Percentiles rank a stretch among this genome's conserved stretches.
These are phyloP conservation scores for Myopa tessellatipennis DNA, from an alignment of 2,888 invertebrate genomes.

Conservation along the genomic window DNA sequence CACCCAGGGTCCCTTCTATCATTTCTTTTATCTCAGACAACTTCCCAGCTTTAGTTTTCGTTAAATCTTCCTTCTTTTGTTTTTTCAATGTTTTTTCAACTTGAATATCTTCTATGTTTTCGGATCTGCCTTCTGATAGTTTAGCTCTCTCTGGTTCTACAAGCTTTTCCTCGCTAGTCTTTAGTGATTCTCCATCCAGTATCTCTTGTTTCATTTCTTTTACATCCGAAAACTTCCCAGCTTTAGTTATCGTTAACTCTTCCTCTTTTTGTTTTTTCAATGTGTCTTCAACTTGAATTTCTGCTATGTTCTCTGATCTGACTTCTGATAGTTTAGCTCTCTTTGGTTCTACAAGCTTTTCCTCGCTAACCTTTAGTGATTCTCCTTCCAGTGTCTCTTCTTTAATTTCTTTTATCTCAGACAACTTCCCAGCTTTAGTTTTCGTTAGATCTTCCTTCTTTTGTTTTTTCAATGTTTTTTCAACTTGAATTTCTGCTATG, in stretches of 20 bases:
- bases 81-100: not conserved
- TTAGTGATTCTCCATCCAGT: not conserved
- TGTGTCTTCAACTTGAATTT: not conserved
- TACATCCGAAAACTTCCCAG: not conserved
- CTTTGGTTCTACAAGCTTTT: conserved; percentile 6
- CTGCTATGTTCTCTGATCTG: not conserved
- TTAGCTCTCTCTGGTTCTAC: conserved; percentile 43
- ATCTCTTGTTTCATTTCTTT: not conserved
- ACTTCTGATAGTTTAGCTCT: conserved; percentile 9
- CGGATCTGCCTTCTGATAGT: conserved; percentile 25
- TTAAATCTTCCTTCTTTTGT: conserved; percentile 31
- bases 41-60: not conserved
- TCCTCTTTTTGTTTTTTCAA: not conserved
- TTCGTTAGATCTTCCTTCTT: conserved; percentile 43
- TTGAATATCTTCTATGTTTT: conserved; percentile 16
- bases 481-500: conserved; percentile 26
- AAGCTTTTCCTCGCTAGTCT: not conserved
- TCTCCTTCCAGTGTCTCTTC: not conserved
- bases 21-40: conserved; percentile 24
- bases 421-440: not conserved
- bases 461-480: not conserved
- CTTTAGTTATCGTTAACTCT: not conserved
- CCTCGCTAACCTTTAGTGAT: not conserved
- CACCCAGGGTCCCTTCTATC: conserved; percentile 22
- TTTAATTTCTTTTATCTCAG: not conserved